Evolutionary conservation across 2,797 vertebrate species (phyloP), one percentile per base, ranked within the genome.

Genomic region (Ibycter americanus): DNA sequence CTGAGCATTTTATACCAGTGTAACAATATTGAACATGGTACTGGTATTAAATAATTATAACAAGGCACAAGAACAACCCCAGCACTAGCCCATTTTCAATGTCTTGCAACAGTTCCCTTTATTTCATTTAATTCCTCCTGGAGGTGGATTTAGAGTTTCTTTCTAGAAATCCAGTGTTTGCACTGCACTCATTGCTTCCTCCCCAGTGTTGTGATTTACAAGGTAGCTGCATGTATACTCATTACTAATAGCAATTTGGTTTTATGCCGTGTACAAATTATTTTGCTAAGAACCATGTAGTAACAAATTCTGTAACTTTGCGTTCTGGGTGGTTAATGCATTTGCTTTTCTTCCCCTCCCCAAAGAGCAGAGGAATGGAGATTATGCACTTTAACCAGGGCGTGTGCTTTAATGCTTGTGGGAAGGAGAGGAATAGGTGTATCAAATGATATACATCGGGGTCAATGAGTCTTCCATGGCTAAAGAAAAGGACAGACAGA

Each of bases 201-300:
- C 36, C 40, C 51, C 49, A 11, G 38, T 10, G 84, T 56, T 91
- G 70, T 61, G 70, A 56, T 89, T 87, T 89, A 74, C 40, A 51
- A 38, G 36, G 77, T 40, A 83, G 46, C 62, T 93, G 76, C 15
- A 4, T 51, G 51, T 54, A 18, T 55, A 18, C n/a, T 88, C 47
- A 26, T 49, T 67, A 7, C 52, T 78, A 77, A 86, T 29, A 55
- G 72, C 70, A 90, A 34, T 67, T 86, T 93, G 47, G 12, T 91
- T 78, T 65, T 36, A 2, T 67, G 83, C 78, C 34, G 23, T 12
- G 42, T 31, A 81, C 62, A 36, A 40, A 68, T 61, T 58, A 22
- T 92, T 79, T 74, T 89, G 46, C 58, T 65, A 34, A 79, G 77
- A 68, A 49, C 62, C 17, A 14, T 7, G 23, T 9, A 55, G 27